phyloP scores from a whole-genome alignment of 2,888 invertebrate species.

The Drosophila atripex region DNA sequence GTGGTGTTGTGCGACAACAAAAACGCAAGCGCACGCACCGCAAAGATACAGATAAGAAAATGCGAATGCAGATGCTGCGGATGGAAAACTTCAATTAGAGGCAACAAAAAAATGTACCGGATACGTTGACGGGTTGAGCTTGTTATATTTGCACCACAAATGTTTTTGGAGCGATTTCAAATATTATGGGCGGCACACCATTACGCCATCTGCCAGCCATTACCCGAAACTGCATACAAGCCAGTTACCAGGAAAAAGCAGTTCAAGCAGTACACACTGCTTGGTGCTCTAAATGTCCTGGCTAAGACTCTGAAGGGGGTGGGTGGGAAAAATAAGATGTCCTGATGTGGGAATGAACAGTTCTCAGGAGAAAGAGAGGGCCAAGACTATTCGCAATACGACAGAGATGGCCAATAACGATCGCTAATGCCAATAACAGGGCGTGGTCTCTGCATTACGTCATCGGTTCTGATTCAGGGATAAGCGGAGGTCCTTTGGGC shows the following conservation, averaged over 20 bases:
- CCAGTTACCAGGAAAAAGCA: slow-evolving; percentile 54
- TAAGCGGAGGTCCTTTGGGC: slow-evolving; percentile 16
- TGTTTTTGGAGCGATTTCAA: not conserved
- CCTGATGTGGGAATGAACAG: slow-evolving; percentile 12
- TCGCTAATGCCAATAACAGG: slow-evolving; percentile 26
- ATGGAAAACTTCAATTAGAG: slow-evolving; percentile 41
- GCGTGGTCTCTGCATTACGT: slow-evolving; percentile 13
- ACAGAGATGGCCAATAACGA: slow-evolving; percentile 14
- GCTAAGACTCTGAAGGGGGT: slow-evolving; percentile 27
- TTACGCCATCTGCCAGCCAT: slow-evolving; percentile 56
- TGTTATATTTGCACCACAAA: slow-evolving; percentile 10
- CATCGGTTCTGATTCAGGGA: slow-evolving; percentile 15
- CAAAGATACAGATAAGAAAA: slow-evolving; percentile 23
- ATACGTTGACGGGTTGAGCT: not conserved
- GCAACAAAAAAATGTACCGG: slow-evolving; percentile 3
- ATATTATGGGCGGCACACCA: slow-evolving; percentile 14
- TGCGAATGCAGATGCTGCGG: slow-evolving; percentile 23
- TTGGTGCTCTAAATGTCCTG: slow-evolving; percentile 47
- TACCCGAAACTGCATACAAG: slow-evolving; percentile 32
- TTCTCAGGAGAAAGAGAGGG: slow-evolving; percentile 20
- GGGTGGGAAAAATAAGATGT: not conserved
- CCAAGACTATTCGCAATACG: not conserved
- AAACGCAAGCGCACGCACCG: slow-evolving; percentile 30
- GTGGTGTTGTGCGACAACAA: slow-evolving; percentile 61
- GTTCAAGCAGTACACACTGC: slow-evolving; percentile 51